Conservation (phyloP, 2,888 invertebrate genomes). For the Cephus pygmeus region DNA sequence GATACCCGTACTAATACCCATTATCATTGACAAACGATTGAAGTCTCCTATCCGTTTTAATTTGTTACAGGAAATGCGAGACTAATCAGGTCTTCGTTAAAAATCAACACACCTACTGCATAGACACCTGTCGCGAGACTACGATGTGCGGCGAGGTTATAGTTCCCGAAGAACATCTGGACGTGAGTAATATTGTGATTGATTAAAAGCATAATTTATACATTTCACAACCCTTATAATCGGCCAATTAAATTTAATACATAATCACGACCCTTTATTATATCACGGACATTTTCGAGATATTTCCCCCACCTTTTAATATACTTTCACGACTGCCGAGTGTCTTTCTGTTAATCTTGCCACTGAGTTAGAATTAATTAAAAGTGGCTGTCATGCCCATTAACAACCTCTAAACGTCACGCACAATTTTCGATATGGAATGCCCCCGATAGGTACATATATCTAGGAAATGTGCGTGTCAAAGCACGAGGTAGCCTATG, state of each 20-base stretch:
- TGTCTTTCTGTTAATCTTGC: not conserved
- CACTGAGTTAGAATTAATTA: not conserved
- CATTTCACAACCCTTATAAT: too few relatives aligned
- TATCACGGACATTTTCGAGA: not conserved
- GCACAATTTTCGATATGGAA: not conserved
- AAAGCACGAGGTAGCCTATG: not conserved
- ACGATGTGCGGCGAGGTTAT: constrained; percentile 97
- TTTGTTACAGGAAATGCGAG: constrained; percentile 81
- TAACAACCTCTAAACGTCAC: not conserved
- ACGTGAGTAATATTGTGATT: constrained; percentile 72
- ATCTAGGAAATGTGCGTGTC: constrained; percentile 7
- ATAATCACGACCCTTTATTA: not conserved
- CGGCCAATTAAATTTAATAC: not conserved
- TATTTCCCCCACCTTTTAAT: not conserved
- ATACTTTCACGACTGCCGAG: not conserved
- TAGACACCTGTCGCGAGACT: constrained; percentile 80
- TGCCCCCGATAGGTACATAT: not conserved
- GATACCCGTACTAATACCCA: not conserved
- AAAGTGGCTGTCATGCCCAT: not conserved
- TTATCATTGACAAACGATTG: not conserved
- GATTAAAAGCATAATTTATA: not conserved
- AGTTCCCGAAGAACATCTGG: constrained; percentile 93
- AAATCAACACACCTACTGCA: constrained; percentile 87
- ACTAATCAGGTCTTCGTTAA: constrained; percentile 89
- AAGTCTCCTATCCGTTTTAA: constrained; percentile 20